phyloP scores from a whole-genome alignment of 2,797 vertebrate species.

The Distichodus sexfasciatus region DNA sequence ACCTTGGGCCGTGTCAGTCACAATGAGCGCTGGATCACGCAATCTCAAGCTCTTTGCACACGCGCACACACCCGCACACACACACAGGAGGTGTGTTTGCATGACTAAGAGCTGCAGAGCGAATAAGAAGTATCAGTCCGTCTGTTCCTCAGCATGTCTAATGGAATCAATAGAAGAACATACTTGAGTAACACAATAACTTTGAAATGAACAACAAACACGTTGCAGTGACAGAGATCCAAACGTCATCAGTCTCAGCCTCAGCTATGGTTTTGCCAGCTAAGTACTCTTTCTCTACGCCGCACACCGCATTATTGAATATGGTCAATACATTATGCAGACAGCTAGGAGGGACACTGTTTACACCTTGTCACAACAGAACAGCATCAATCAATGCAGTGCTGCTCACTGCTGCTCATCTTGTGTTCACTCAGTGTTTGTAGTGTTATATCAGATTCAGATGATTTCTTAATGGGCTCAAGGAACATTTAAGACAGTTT shows the following conservation, averaged over 20 bases:
- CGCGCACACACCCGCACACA: neutral
- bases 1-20: constrained; percentile 39
- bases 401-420: neutral
- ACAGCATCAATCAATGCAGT: neutral
- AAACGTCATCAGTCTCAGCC: no score
- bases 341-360: neutral
- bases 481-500: no score
- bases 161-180: constrained; percentile 54
- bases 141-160: constrained; percentile 46
- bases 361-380: neutral
- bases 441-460: neutral
- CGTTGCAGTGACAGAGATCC: neutral
- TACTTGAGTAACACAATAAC: constrained; percentile 45
- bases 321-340: neutral
- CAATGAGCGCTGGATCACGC: constrained; percentile 17
- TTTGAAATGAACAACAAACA: constrained; percentile 34
- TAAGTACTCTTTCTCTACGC: no score
- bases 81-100: neutral
- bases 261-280: no score
- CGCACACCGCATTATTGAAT: neutral
- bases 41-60: constrained; percentile 1
- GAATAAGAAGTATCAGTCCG: constrained; percentile 22
- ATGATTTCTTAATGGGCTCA: no score
- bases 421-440: neutral
- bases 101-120: neutral